Base-by-base conservation (phyloP, 1,140 invertebrate genomes). In the Magallana angulata region DNA sequence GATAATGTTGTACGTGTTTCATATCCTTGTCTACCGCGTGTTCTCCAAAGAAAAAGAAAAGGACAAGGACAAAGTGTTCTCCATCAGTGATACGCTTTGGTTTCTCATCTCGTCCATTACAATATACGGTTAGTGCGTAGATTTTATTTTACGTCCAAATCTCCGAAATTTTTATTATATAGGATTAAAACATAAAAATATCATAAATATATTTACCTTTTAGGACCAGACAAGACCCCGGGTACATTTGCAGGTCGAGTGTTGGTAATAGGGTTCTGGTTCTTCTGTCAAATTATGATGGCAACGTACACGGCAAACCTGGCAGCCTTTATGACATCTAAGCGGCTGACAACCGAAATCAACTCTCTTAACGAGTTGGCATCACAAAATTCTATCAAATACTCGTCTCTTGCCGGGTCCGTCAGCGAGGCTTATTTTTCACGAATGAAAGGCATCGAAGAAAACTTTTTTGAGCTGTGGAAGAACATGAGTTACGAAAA, bases 71-170 rank as follows among this genome's bases (percentile, higher is more conserved):
- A 64, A 85, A 12, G 60, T 85, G 16, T 92, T 92, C 64, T 89
- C 80, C 24, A 18, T 93, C 24, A 91, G 87, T 11, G 91, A 93
- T 94, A 98, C 97, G 90, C 97, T 98, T 91, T 98, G 98, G 98
- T 98, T 98, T 92, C 97, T 97, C 0, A 93, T 98, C 48, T 98
- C 97, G 0, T 98, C 97, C 1, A 98, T 98, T 91, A 98, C 98
- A 1, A 97, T 98, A 1, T 97, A 98, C 95, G 98, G 98, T 92
- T 76, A 62, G 30, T 80, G 18, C 62, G 62, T 7, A 64, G 62
- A 16, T 64, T 64, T 64, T 64, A 64, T 18, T 64, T 16, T 64
- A 64, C 62, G 62, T 18, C 36, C 36, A 48, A 48, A 48, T 48
- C 36, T 48, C 36, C 36, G 36, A 48, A 48, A 4, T 48, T 48